Evolutionary conservation across 1,140 invertebrate species (phyloP).

Genomic region (Aphidius ervi): DNA sequence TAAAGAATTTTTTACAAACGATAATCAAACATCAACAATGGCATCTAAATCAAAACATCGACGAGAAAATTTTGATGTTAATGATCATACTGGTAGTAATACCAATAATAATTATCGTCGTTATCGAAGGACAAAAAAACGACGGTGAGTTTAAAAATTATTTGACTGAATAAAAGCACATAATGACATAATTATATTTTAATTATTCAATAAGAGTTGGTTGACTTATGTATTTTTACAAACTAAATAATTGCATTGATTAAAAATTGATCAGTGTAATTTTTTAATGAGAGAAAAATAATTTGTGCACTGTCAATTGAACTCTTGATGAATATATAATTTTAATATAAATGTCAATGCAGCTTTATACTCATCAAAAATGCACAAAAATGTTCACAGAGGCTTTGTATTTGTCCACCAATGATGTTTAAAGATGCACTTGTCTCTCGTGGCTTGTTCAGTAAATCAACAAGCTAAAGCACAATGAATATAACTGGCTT

Average conservation of each 20-base stretch:
- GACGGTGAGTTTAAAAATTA: slow-evolving; percentile 38
- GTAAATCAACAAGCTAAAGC: no score
- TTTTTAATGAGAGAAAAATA: no score
- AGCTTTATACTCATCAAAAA: slow-evolving; percentile 42
- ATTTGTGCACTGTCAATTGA: no score
- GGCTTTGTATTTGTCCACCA: slow-evolving; percentile 47
- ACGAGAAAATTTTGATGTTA: slow-evolving; percentile 42
- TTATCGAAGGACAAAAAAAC: slow-evolving; percentile 45
- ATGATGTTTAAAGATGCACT: slow-evolving; percentile 38
- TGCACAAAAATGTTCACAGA: slow-evolving; percentile 50
- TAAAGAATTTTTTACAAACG: slow-evolving; percentile 27
- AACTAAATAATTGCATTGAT: no score
- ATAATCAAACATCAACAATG: slow-evolving; percentile 39
- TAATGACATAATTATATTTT: no score
- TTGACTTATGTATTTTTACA: no score
- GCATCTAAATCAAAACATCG: slow-evolving; percentile 46
- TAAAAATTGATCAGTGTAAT: no score
- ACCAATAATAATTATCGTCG: slow-evolving; percentile 36
- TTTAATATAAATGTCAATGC: slow-evolving; percentile 14
- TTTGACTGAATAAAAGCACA: no score
- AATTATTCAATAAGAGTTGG: no score
- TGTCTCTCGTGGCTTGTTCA: not conserved
- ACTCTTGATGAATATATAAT: not conserved
- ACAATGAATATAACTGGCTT: slow-evolving; percentile 39
- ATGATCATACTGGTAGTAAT: slow-evolving; percentile 34